Evolutionary conservation across 2,113 vertebrate species (phyloP).

Genomic region (Piliocolobus tephrosceles): DNA sequence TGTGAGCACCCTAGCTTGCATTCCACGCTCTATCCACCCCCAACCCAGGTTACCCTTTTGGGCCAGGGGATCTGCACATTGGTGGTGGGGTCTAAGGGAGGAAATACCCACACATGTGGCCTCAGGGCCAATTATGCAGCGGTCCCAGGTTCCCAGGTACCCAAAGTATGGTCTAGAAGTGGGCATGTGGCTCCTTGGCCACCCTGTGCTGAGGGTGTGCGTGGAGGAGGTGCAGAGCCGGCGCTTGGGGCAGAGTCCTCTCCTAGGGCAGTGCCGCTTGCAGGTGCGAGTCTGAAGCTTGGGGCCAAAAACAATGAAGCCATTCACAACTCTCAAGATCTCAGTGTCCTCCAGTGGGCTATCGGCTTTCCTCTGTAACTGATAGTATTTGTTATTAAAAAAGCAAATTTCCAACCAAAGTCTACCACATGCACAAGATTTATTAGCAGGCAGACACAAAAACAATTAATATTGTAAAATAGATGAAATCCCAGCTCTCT

Average conservation of each 20-base stretch:
- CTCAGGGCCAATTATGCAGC: neutral
- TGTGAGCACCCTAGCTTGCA: neutral
- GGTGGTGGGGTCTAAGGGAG: neutral
- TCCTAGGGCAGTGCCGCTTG: neutral
- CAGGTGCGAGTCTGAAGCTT: neutral
- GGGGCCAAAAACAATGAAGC: neutral
- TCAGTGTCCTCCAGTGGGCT: neutral
- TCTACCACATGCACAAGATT: neutral
- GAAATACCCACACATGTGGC: neutral
- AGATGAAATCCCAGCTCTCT: neutral
- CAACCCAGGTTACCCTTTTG: fast-evolving
- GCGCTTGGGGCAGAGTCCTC: neutral
- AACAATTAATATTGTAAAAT: neutral
- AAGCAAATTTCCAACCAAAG: neutral
- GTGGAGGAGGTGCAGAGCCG: neutral
- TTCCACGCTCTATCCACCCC: neutral
- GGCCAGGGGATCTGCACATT: neutral
- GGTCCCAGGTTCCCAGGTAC: neutral
- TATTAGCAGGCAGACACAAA: neutral
- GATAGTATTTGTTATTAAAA: neutral
- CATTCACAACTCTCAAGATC: neutral
- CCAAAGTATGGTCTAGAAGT: neutral
- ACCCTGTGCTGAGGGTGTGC: neutral
- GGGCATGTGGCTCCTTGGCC: neutral
- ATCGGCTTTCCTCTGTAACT: neutral